These are phyloP conservation scores for Siphamia tubifer DNA, from an alignment of 2,113 vertebrate species.

Conservation along the genomic window DNA sequence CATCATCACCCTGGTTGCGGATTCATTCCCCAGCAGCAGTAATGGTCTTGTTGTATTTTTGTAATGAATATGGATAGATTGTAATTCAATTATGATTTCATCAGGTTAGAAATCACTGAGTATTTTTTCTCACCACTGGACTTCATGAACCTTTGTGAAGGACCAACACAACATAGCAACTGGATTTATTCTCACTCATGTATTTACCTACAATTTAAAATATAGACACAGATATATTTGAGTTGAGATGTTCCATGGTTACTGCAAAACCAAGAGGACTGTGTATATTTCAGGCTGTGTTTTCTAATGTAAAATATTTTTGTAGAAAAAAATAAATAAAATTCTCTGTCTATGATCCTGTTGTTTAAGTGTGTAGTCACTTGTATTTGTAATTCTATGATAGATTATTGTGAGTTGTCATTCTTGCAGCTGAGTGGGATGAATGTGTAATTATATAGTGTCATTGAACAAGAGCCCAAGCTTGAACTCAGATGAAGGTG, in stretches of 20 bases:
- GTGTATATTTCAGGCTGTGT: constrained; percentile 77
- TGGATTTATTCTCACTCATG: constrained; percentile 53
- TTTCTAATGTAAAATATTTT: constrained; percentile 85
- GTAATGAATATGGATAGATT: constrained; percentile 51
- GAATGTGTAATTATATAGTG: constrained; percentile 24
- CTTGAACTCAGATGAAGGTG: constrained; percentile 28
- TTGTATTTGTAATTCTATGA: neutral
- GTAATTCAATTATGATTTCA: constrained; percentile 44
- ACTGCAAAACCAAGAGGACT: constrained; percentile 50
- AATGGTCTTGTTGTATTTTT: constrained; percentile 61
- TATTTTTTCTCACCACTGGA: neutral
- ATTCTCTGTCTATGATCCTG: constrained; percentile 22
- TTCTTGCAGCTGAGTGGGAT: neutral
- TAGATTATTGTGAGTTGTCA: neutral
- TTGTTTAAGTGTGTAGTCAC: neutral
- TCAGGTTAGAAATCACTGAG: constrained; percentile 2
- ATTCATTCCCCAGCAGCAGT: constrained; percentile 20
- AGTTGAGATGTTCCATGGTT: constrained; percentile 59
- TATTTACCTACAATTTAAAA: constrained; percentile 74
- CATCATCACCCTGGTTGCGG: neutral
- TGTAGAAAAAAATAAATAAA: constrained; percentile 70
- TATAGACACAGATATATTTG: constrained; percentile 77
- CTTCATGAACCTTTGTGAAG: neutral
- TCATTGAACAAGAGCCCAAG: neutral
- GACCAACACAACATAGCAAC: constrained; percentile 43